Percentiles rank a stretch among this genome's conserved stretches.
Conservation (phyloP, 2,888 invertebrate genomes). For the Pyrgus malvae region DNA sequence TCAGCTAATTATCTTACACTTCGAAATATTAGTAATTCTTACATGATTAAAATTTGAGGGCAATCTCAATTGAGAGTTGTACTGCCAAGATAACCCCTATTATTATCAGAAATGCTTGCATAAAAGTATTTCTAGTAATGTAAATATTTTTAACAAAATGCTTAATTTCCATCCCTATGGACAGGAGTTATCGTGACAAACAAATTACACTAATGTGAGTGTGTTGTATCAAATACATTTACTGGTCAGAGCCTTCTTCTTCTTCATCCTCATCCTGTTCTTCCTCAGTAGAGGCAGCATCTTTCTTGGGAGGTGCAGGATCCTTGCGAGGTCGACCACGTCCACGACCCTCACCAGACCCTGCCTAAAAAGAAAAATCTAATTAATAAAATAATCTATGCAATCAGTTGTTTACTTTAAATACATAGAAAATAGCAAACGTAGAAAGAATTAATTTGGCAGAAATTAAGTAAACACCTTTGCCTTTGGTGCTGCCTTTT, state of each 20-base stretch:
- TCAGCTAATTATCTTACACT: constrained; percentile 48
- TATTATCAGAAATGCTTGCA: constrained; percentile 36
- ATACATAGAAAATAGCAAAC: too few relatives aligned
- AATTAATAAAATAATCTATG: not conserved
- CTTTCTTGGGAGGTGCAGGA: constrained; percentile 72
- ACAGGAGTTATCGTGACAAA: constrained; percentile 67
- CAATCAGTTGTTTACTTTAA: too few relatives aligned
- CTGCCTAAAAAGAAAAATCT: constrained; percentile 45
- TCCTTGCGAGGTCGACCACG: constrained; percentile 77
- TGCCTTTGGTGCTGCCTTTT: constrained; percentile 70
- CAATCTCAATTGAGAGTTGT: constrained; percentile 68
- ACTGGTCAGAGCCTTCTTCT: constrained; percentile 78
- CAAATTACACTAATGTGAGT: constrained; percentile 75
- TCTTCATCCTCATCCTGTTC: constrained; percentile 78
- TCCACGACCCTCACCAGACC: constrained; percentile 67
- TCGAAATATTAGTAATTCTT: constrained; percentile 46
- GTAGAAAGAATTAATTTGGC: too few relatives aligned
- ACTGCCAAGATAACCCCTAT: constrained; percentile 67
- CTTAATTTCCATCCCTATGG: constrained; percentile 47
- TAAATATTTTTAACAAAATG: constrained; percentile 45
- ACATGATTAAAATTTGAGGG: constrained; percentile 68
- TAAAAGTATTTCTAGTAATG: constrained; percentile 44
- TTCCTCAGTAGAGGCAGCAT: constrained; percentile 73
- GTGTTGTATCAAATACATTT: constrained; percentile 58
- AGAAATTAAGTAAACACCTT: constrained; percentile 50